phyloP scores from a whole-genome alignment of 2,113 vertebrate species.

The Pelmatolapia mariae region DNA sequence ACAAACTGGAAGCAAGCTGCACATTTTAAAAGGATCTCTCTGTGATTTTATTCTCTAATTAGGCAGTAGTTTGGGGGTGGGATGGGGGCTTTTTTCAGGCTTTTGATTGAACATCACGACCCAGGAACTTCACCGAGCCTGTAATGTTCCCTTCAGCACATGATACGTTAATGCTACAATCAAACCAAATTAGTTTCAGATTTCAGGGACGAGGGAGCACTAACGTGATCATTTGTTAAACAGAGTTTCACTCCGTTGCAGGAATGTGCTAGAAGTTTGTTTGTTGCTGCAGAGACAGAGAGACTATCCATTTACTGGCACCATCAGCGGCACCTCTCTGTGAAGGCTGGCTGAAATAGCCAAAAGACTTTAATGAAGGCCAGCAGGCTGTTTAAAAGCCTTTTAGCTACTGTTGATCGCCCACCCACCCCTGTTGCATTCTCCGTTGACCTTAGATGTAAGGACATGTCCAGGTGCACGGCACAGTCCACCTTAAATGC shows the following conservation, averaged over 20 bases:
- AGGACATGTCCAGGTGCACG: neutral
- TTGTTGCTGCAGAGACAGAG: neutral
- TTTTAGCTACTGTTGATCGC: neutral
- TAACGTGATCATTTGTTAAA: neutral
- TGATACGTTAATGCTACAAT: neutral
- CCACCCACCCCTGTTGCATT: neutral
- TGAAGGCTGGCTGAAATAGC: slow-evolving; percentile 21
- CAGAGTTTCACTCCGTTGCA: neutral
- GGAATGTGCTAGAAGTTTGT: neutral
- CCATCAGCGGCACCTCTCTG: neutral
- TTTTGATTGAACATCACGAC: slow-evolving; percentile 7
- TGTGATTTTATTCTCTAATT: neutral
- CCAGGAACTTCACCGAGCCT: neutral
- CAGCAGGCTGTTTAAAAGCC: slow-evolving; percentile 24
- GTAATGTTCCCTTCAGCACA: neutral
- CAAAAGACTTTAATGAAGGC: slow-evolving; percentile 39
- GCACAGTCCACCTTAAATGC: neutral
- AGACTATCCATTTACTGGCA: neutral
- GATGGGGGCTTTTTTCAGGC: neutral
- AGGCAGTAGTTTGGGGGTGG: neutral
- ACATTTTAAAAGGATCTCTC: neutral
- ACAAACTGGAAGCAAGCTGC: neutral
- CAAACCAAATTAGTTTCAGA: neutral
- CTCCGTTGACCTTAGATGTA: neutral
- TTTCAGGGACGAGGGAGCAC: neutral